phyloP scores from a whole-genome alignment of 2,113 vertebrate genomes.

The Rafetus swinhoei region DNA sequence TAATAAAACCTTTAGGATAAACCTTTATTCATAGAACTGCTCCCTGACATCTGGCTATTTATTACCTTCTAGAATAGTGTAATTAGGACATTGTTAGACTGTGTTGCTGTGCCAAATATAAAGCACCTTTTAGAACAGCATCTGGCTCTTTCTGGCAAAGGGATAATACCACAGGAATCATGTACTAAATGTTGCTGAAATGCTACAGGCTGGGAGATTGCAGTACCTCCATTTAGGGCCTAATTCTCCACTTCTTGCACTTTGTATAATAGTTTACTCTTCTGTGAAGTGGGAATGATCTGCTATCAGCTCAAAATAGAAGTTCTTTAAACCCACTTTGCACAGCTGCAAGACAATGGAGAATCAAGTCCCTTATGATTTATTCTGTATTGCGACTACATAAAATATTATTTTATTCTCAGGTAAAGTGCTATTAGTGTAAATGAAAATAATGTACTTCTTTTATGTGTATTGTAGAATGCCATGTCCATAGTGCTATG shows the following conservation, averaged over 20 bases:
- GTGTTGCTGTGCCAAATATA: background rate
- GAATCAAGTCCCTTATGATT: background rate
- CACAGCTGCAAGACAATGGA: background rate
- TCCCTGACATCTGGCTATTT: background rate
- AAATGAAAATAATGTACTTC: background rate
- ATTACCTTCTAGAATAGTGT: background rate
- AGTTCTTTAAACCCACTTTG: background rate
- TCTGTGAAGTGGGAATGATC: background rate
- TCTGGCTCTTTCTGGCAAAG: background rate
- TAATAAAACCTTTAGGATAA: slow-evolving; percentile 16
- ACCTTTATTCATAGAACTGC: background rate
- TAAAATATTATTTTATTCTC: background rate
- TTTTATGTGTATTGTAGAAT: background rate
- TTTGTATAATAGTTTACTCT: background rate
- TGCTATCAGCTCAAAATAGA: accelerated
- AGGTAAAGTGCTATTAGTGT: background rate
- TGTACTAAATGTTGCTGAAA: background rate
- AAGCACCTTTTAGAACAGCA: background rate
- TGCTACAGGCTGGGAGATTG: background rate
- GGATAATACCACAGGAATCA: background rate
- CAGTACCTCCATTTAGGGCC: too few species aligned
- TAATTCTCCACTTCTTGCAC: background rate
- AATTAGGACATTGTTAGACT: background rate
- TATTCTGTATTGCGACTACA: background rate
- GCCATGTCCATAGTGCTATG: background rate